A percentile compares a stretch with the other conserved stretches of the same genome.
phyloP scores from a whole-genome alignment of 2,797 vertebrate genomes.

The Cygnus olor region DNA sequence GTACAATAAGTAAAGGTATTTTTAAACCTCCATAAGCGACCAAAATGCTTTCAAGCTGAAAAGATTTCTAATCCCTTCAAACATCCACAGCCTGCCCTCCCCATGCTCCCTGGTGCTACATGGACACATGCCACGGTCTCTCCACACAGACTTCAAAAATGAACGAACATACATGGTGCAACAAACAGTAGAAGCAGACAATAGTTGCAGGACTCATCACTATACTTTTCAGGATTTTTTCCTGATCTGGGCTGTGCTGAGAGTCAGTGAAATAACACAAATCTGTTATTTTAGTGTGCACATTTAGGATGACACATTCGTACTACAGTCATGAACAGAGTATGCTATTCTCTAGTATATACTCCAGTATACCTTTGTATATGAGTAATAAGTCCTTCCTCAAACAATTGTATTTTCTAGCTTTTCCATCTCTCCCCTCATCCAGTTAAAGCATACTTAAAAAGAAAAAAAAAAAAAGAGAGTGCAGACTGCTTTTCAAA shows the following conservation, averaged over 20 bases:
- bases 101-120: not conserved
- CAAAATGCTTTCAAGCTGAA: not conserved
- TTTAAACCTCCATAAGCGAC: not conserved
- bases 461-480: not conserved
- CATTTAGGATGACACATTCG: not conserved
- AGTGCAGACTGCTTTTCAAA: not conserved
- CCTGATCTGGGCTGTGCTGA: not conserved
- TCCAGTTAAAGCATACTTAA: not conserved
- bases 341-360: not conserved
- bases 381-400: not conserved
- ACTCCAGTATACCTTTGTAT: not conserved
- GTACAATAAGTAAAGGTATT: not conserved
- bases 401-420: not conserved
- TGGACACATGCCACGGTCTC: not conserved
- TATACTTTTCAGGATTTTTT: not conserved
- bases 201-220: not conserved
- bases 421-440: not conserved
- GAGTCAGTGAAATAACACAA: not conserved
- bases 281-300: not conserved
- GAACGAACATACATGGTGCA: not conserved
- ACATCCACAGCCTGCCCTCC: not conserved
- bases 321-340: not conserved
- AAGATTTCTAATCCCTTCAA: not conserved
- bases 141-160: not conserved
- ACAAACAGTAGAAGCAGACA: not conserved